Conservation (phyloP, 2,797 vertebrate genomes). For the Xenops minutus region DNA sequence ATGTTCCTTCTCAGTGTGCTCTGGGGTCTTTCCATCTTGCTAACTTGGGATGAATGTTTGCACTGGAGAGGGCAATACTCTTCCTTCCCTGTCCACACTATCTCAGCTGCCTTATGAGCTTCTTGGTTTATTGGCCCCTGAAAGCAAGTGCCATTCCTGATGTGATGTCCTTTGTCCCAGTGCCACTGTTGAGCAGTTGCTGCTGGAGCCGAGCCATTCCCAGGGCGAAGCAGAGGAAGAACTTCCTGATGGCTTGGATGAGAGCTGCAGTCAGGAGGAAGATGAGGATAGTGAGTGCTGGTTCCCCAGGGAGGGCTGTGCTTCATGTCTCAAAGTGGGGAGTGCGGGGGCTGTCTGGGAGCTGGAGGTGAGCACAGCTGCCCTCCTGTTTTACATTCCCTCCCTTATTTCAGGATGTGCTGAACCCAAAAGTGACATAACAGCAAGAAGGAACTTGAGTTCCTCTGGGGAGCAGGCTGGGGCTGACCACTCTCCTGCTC, state of each 20-base stretch:
- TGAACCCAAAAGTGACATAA: background rate
- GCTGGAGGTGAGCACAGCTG: background rate
- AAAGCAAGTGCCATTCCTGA: background rate
- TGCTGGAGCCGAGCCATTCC: slow-evolving; percentile 16
- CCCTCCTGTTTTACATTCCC: background rate
- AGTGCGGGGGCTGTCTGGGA: background rate
- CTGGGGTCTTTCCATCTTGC: background rate
- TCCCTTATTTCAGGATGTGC: background rate
- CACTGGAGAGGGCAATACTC: background rate
- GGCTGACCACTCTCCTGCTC: background rate
- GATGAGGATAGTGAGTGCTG: slow-evolving; percentile 71
- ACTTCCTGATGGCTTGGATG: slow-evolving; percentile 81
- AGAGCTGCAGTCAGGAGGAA: slow-evolving; percentile 78
- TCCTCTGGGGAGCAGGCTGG: background rate
- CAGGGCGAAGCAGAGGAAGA: slow-evolving; percentile 80
- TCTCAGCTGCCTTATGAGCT: background rate
- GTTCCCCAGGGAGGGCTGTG: background rate
- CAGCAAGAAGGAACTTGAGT: background rate
- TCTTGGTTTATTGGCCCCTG: background rate
- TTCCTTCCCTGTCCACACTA: background rate
- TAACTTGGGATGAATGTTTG: background rate
- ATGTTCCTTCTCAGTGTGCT: background rate
- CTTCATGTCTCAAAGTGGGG: background rate
- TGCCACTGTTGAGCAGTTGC: background rate
- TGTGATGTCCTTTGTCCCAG: slow-evolving; percentile 2